Evolutionary conservation across 1,140 invertebrate genomes (phyloP), one percentile per base, ranked within the genome.

Genomic region (Andrena cerasifolii): DNA sequence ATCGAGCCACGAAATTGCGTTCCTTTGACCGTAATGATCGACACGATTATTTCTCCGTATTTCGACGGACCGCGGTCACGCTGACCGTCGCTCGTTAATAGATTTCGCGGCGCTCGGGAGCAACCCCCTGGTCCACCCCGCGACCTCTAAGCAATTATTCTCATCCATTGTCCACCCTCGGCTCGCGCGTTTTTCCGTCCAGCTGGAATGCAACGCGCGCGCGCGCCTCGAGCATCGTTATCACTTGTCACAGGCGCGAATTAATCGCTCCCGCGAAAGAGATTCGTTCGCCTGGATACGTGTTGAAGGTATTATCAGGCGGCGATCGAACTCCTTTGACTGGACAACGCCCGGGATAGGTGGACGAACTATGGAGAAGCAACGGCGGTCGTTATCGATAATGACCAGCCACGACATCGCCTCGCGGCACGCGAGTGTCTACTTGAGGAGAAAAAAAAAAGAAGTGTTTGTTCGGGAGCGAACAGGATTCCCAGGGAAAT

Each of bases 311-410:
- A 31, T 49, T 66, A 74, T 74, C 71, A 4, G 2, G 5, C 0
- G 7, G 3, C 0, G 49, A 66, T 66, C 47, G 49, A 66, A 28
- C 24, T 16, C 3, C 26, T 65, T 21, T 24, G 71, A 74, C 49
- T 40, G 58, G 26, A 18, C 24, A 33, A 66, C 28, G 28, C 3
- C 61, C 7, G 5, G 4, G 14, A 8, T 12, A 10, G 54, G 68
- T 21, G 58, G 62, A 68, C 63, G 53, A 66, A 26, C 58, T 43
- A 70, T 21, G 45, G 51, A 59, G 61, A 81, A 71, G 58, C 61
- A 43, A n/a, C 66, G 63, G 6, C 31, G n/a, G 26, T 67, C 67
- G 80, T 53, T 78, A 82, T 43, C 81, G 79, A 43, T 83, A 81
- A 81, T 70, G 74, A 78, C 61, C 59, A 43, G 33, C 33, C n/a